Percentiles rank a stretch among this genome's conserved stretches.
These are phyloP conservation scores for Tetrapedia diversipes DNA, from an alignment of 2,888 invertebrate species.

Conservation along the genomic window DNA sequence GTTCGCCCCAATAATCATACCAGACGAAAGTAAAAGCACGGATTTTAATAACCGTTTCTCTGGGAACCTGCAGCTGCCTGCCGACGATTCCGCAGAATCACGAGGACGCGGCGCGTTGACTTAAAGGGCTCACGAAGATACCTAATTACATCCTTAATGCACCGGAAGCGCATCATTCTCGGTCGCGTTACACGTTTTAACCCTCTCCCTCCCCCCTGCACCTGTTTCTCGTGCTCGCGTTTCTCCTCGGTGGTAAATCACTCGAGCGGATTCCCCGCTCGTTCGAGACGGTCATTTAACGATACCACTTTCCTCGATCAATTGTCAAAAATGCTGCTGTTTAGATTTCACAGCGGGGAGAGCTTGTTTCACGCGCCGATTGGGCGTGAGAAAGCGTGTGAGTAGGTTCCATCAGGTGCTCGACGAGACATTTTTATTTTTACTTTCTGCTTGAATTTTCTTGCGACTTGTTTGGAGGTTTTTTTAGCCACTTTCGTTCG, in stretches of 20 bases:
- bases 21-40: too few relatives aligned
- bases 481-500: too few relatives aligned
- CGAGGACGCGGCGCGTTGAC: slow-evolving; percentile 51
- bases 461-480: too few relatives aligned
- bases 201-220: too few relatives aligned
- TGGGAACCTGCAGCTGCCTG: slow-evolving; percentile 40
- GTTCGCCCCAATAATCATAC: too few relatives aligned
- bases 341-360: neutral
- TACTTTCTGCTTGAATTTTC: too few relatives aligned
- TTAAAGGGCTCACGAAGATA: slow-evolving; percentile 57
- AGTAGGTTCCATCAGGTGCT: too few relatives aligned
- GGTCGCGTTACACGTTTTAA: slow-evolving; percentile 49
- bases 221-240: slow-evolving; percentile 48
- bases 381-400: too few relatives aligned
- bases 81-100: slow-evolving; percentile 32
- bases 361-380: neutral
- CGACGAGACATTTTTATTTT: too few relatives aligned
- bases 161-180: slow-evolving; percentile 60
- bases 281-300: neutral
- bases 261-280: slow-evolving; percentile 8
- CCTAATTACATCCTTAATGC: slow-evolving; percentile 61
- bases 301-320: slow-evolving; percentile 1
- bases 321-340: neutral
- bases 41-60: slow-evolving; percentile 22
- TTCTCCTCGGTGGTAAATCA: slow-evolving; percentile 24